Evolutionary conservation across 2,888 invertebrate species (phyloP).

Genomic region (Busseola fusca): DNA sequence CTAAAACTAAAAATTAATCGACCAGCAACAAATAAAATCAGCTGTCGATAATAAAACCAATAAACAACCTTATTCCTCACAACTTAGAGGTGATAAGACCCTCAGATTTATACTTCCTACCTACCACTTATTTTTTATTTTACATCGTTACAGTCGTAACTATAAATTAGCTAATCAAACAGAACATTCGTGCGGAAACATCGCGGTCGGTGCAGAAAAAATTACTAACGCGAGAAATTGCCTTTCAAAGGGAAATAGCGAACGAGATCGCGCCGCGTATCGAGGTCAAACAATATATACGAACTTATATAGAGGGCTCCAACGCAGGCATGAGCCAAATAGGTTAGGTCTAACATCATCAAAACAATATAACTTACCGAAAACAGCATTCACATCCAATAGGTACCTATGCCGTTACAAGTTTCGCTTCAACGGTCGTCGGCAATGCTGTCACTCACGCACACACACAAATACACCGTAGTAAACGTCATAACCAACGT

Average conservation of each 20-base stretch:
- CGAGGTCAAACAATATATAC: slow-evolving; percentile 79
- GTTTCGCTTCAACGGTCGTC: slow-evolving; percentile 86
- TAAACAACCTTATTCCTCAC: slow-evolving; percentile 56
- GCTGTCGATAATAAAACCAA: slow-evolving; percentile 42
- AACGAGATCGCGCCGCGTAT: slow-evolving; percentile 70
- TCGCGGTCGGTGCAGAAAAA: slow-evolving; percentile 69
- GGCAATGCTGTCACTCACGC: slow-evolving; percentile 85
- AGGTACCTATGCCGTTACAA: slow-evolving; percentile 83
- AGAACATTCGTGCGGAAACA: slow-evolving; percentile 71
- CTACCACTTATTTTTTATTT: slow-evolving; percentile 53
- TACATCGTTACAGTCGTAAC: slow-evolving; percentile 56
- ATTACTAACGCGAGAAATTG: slow-evolving; percentile 73
- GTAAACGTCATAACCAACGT: slow-evolving; percentile 88
- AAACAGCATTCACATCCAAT: slow-evolving; percentile 79
- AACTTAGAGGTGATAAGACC: slow-evolving; percentile 63
- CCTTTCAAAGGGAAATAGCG: slow-evolving; percentile 76
- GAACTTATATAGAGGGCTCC: slow-evolving; percentile 62
- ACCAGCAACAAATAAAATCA: slow-evolving; percentile 43
- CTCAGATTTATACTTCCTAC: slow-evolving; percentile 32
- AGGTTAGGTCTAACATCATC: slow-evolving; percentile 75
- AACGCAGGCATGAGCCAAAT: slow-evolving; percentile 73
- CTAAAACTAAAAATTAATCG: slow-evolving; percentile 15
- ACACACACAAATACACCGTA: slow-evolving; percentile 82
- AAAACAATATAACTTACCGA: slow-evolving; percentile 83
- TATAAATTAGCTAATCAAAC: slow-evolving; percentile 71